Base-by-base conservation (phyloP, 2,797 vertebrate genomes). In the Malurus splendens region DNA sequence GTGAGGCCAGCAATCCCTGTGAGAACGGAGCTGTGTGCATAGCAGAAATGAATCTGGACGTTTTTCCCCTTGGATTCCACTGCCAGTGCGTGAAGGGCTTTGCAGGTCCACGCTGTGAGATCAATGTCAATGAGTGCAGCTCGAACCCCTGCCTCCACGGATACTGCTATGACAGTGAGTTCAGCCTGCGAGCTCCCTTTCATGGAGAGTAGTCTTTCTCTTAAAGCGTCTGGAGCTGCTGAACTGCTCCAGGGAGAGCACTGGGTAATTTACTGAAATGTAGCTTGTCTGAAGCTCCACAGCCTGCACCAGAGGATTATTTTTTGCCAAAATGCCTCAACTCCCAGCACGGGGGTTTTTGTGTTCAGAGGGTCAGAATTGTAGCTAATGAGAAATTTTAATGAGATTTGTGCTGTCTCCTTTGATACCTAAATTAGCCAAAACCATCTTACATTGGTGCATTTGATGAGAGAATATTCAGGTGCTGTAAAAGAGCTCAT, bases 101-200 rank as follows among this genome's bases (percentile, higher is more conserved):
- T 95, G 68, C 96, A 22, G 98, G 97, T n/a, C 97, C 97, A 41
- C 96, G 95, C 92, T 98, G 98, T 93, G 98, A 98, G 96, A 96
- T 98, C 97, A 98, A 97, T 92, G 95, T 98, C 95, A 97, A 98
- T 52, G 98, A 98, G 95, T 98, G 98, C 96, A 96, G 93, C 80
- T 98, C 98, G 80, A 97, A 88, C 95, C 97, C 98, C 93, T 98
- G 97, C 94, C 90, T 98, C 91, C 95, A 98, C 0, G 98, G 98
- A 75, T 98, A 97, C 95, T 98, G 98, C 96, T 98, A 98, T 65
- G 97, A 98, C 75, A 97, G 98, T 98, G 96, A 96, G 96, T 93
- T 86, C 79, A 73, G 50, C 60, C 48, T 89, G 82, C n/a, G 52
- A 78, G 71, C 38, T 91, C 54, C 2, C 55, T 86, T 89, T 88